These are phyloP conservation scores for Laodelphax striatellus DNA, from an alignment of 1,140 invertebrate genomes.

Conservation along the genomic window DNA sequence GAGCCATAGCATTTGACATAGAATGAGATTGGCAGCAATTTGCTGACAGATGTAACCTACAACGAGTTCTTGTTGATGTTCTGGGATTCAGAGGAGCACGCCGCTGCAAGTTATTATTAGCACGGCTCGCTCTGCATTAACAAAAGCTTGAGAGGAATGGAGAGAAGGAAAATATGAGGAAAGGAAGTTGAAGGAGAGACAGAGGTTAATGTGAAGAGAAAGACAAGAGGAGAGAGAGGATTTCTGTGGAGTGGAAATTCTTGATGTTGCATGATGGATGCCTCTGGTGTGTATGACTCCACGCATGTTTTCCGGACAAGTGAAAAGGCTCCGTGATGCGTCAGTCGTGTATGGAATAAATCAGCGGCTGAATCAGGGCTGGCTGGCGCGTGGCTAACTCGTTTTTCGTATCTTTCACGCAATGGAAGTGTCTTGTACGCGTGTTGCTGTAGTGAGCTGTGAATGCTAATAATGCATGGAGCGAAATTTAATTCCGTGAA, in stretches of 20 bases:
- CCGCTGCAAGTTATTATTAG: too few relatives aligned
- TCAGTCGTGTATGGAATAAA: not conserved
- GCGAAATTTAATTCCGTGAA: too few relatives aligned
- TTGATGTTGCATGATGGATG: not conserved
- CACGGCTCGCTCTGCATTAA: too few relatives aligned
- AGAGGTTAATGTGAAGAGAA: slow-evolving; percentile 2
- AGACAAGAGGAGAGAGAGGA: slow-evolving; percentile 6
- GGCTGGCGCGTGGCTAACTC: not conserved
- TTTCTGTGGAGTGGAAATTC: slow-evolving; percentile 1
- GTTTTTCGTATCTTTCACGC: too few relatives aligned
- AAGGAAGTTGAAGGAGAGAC: not conserved
- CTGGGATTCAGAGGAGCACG: too few relatives aligned
- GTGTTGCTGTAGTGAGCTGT: too few relatives aligned
- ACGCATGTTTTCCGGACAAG: not conserved
- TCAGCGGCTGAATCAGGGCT: not conserved
- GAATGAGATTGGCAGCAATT: too few relatives aligned
- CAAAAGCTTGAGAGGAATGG: not conserved
- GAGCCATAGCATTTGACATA: too few relatives aligned
- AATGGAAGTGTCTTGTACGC: too few relatives aligned
- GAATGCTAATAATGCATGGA: too few relatives aligned
- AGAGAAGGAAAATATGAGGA: not conserved
- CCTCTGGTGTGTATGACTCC: not conserved
- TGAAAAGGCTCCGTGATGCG: not conserved
- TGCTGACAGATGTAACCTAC: too few relatives aligned
- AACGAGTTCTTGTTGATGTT: too few relatives aligned